These are phyloP conservation scores for Sepioteuthis lessoniana DNA, from an alignment of 2,888 invertebrate genomes.

Conservation along the genomic window DNA sequence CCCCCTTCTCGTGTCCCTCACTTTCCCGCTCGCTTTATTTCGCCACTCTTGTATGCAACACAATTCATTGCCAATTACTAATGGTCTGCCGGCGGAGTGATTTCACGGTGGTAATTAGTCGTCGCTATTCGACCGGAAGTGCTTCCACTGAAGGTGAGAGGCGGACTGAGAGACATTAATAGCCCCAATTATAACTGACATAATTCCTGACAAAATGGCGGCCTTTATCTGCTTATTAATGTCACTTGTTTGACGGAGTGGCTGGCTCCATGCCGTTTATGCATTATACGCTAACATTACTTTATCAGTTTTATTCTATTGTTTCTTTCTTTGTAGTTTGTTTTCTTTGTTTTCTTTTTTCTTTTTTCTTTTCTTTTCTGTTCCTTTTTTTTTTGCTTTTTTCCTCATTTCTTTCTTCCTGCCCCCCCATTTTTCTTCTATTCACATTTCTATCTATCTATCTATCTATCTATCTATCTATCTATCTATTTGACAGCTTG, in stretches of 20 bases:
- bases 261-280: neutral
- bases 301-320: neutral
- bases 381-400: neutral
- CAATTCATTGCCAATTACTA: constrained; percentile 23
- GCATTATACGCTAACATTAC: neutral
- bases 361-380: neutral
- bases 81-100: constrained; percentile 8
- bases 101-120: constrained; percentile 10
- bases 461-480: neutral
- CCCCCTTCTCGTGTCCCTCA: neutral
- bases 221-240: constrained; percentile 33
- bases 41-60: constrained; percentile 8
- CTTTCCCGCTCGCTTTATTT: neutral
- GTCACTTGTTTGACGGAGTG: constrained; percentile 6
- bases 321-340: neutral
- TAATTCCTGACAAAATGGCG: constrained; percentile 23
- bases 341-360: neutral
- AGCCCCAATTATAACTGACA: constrained; percentile 23
- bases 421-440: neutral
- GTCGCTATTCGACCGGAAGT: constrained; percentile 23
- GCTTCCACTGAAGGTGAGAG: neutral
- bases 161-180: neutral
- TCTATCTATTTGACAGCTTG: too few relatives aligned
- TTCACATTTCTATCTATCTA: neutral
- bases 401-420: neutral